Conservation (phyloP, 2,888 invertebrate genomes). For the Autographa gamma region DNA sequence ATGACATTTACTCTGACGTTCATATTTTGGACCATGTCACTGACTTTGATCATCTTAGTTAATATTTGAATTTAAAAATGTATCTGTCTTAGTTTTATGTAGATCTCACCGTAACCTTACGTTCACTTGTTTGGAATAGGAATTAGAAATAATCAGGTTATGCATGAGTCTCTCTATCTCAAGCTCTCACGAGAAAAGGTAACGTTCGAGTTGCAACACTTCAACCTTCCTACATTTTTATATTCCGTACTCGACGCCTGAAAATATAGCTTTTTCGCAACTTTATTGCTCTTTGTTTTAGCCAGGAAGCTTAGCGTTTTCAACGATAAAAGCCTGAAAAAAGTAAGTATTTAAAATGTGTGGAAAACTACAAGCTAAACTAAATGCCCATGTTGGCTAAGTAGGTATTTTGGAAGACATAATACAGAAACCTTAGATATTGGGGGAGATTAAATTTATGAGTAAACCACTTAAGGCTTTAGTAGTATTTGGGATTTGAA, state of each 20-base stretch:
- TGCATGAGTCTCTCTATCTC: slow-evolving; percentile 12
- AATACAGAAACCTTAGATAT: neutral
- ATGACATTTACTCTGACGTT: slow-evolving; percentile 2
- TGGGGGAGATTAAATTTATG: neutral
- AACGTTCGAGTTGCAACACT: slow-evolving; percentile 15
- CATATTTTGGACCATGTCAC: neutral
- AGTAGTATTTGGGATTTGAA: slow-evolving; percentile 1
- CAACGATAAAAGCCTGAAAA: slow-evolving; percentile 8
- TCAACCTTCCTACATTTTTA: slow-evolving; percentile 20
- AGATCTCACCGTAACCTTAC: neutral
- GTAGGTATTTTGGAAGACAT: neutral
- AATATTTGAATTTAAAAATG: neutral
- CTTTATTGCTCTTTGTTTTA: slow-evolving; percentile 9
- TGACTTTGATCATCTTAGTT: neutral
- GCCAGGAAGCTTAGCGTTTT: neutral
- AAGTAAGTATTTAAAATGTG: neutral
- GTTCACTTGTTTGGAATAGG: slow-evolving; percentile 13
- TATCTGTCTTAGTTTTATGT: neutral
- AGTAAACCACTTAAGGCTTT: neutral
- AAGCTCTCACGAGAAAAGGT: neutral
- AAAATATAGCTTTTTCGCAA: slow-evolving; percentile 19
- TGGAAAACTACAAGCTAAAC: neutral
- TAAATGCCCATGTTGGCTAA: neutral
- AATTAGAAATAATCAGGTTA: slow-evolving; percentile 33
- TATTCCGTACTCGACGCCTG: slow-evolving; percentile 17